These are phyloP conservation scores for Beroe ovata DNA, from an alignment of 37 sponge, comb jelly and placozoan genomes.

Conservation along the genomic window DNA sequence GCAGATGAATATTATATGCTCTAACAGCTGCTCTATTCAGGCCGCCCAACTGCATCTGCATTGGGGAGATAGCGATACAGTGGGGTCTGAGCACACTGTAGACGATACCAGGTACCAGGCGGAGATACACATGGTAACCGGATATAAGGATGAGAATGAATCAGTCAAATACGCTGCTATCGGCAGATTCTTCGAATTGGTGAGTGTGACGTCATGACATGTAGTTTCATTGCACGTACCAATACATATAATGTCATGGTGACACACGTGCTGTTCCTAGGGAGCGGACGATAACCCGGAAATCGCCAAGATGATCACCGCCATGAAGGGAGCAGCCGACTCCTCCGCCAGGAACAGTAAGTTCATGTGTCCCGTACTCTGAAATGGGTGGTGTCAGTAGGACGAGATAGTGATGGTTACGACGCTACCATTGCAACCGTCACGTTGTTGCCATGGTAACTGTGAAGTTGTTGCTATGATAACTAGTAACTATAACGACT, in stretches of 20 bases:
- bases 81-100: constrained; percentile 14
- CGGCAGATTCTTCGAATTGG: constrained; percentile 29
- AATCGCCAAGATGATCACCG: constrained; percentile 15
- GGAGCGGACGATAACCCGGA: constrained; percentile 41
- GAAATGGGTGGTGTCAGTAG: no score
- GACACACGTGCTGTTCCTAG: no score
- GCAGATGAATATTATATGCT: no score
- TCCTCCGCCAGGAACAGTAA: neutral
- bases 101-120: neutral
- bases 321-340: neutral
- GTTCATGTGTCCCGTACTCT: no score
- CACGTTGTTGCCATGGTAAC: no score
- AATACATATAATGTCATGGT: no score
- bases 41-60: constrained; percentile 34
- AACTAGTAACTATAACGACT: no score
- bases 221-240: no score
- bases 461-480: no score
- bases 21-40: no score
- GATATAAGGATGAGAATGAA: neutral
- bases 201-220: neutral
- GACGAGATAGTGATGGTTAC: no score
- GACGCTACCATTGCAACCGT: no score
- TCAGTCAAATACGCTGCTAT: constrained; percentile 7
- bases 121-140: constrained; percentile 16
- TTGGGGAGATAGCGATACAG: constrained; percentile 27